Conservation (phyloP, 2,888 invertebrate species). For the Ophion obscuratus region DNA sequence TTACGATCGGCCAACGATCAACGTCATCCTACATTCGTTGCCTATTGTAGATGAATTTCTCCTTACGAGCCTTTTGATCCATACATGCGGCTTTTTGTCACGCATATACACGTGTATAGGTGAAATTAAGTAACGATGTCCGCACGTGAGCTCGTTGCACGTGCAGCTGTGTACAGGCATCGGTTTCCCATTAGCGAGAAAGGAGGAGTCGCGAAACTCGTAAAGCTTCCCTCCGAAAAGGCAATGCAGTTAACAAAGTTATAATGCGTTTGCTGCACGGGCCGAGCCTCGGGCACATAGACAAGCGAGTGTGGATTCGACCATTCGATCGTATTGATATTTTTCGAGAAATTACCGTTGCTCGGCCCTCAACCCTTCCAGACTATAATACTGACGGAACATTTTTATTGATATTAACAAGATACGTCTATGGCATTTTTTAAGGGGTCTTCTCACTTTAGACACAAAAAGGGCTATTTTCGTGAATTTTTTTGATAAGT, state of each 20-base stretch:
- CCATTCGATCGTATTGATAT: conserved; percentile 9
- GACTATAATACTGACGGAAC: background rate
- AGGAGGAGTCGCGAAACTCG: conserved; percentile 67
- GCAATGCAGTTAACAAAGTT: conserved; percentile 37
- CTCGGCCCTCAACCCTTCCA: background rate
- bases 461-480: too few species aligned
- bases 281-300: background rate
- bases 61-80: conserved; percentile 18
- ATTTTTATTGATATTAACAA: too few species aligned
- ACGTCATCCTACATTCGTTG: conserved; percentile 36
- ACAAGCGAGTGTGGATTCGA: conserved; percentile 25
- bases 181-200: conserved; percentile 67
- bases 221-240: conserved; percentile 55
- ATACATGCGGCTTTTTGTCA: background rate
- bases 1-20: conserved; percentile 19
- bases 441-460: too few species aligned
- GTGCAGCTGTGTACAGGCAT: conserved; percentile 15
- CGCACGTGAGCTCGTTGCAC: conserved; percentile 27
- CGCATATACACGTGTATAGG: background rate
- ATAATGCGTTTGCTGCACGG: conserved; percentile 13
- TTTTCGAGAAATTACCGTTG: conserved; percentile 10
- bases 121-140: conserved; percentile 48
- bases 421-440: too few species aligned
- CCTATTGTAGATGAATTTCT: conserved; percentile 25
- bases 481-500: too few species aligned